phyloP scores from a whole-genome alignment of 2,888 invertebrate genomes.

The Tiliacea citrago region DNA sequence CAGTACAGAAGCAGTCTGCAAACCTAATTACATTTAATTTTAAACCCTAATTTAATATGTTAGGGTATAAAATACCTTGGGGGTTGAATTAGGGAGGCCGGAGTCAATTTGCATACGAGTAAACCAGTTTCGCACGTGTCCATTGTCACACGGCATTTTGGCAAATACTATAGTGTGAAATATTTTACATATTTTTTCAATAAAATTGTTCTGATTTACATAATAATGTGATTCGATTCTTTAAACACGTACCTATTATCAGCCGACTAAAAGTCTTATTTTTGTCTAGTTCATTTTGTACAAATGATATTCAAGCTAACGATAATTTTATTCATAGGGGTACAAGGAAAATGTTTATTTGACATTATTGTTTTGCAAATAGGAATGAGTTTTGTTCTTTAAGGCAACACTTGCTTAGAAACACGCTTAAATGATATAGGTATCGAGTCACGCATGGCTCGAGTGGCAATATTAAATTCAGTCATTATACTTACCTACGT shows the following conservation, averaged over 20 bases:
- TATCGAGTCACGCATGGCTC: neutral
- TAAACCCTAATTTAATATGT: slow-evolving; percentile 68
- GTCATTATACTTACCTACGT: no score
- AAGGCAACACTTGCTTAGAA: neutral
- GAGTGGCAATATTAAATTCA: neutral
- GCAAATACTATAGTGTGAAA: neutral
- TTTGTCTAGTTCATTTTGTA: neutral
- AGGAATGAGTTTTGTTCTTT: neutral
- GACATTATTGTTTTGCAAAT: slow-evolving; percentile 10
- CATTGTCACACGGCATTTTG: slow-evolving; percentile 50
- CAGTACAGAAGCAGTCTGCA: slow-evolving; percentile 51
- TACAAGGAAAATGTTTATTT: slow-evolving; percentile 13
- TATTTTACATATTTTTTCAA: slow-evolving; percentile 20
- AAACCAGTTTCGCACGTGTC: slow-evolving; percentile 75
- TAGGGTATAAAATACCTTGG: slow-evolving; percentile 69
- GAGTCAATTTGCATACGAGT: slow-evolving; percentile 77
- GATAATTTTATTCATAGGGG: slow-evolving; percentile 28
- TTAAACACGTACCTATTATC: neutral
- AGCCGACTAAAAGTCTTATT: neutral
- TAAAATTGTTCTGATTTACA: slow-evolving; percentile 17
- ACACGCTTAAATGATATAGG: neutral
- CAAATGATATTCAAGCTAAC: slow-evolving; percentile 5
- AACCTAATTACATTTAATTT: slow-evolving; percentile 61
- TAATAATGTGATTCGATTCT: slow-evolving; percentile 12
- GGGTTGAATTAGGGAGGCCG: slow-evolving; percentile 65